Base-by-base conservation (phyloP, 2,113 vertebrate genomes). In the Oncorhynchus gorbuscha region DNA sequence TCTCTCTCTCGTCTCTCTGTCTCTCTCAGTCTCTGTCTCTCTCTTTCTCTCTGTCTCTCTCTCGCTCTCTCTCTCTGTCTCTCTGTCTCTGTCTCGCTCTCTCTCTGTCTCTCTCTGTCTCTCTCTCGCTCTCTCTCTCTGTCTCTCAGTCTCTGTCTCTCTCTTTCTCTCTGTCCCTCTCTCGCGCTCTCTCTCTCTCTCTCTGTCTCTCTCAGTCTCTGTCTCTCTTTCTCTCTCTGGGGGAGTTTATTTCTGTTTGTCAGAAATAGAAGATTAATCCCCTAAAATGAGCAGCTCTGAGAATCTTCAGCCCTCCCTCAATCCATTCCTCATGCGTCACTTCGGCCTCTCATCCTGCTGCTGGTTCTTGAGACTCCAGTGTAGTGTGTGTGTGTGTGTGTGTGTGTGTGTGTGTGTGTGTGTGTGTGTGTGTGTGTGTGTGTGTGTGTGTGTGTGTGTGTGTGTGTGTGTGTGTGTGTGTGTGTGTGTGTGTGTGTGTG, bases 251-350 rank as follows among this genome's bases (percentile, higher is more conserved):
- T 28, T 61, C 59, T 61, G 51, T 58, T 20, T 58, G 12, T 85
- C 79, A 84, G 83, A 88, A 88, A 90, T 87, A 90, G 86, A 82
- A 86, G 72, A 89, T 90, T 90, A 91, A 90, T 90, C 89, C 82
- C 48, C 81, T 80, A 78, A 90, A 87, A 90, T 87, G 81, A 88
- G 84, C 87, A 86, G 85, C 83, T 86, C 73, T 78, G 79, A 84
- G 81, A 85, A 84, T 83, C 82, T 0, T 83, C 82, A 62, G 81
- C 81, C 76, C 74, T 3, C 59, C 70, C 69, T 74, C 64, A 76
- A 62, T 86, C 83, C 77, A 59, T 80, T 64, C 74, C 72, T 74
- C 79, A 18, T n/a, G 75, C 70, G 61, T 13, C 73, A 77, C 74
- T 80, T 32, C 75, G 28, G 4, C 48, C 4, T 55, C 14, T 55